Percentiles rank a stretch among this genome's conserved stretches.
These are phyloP conservation scores for Coracias cyanogaster DNA, from an alignment of 2,797 vertebrate species.

Conservation along the genomic window DNA sequence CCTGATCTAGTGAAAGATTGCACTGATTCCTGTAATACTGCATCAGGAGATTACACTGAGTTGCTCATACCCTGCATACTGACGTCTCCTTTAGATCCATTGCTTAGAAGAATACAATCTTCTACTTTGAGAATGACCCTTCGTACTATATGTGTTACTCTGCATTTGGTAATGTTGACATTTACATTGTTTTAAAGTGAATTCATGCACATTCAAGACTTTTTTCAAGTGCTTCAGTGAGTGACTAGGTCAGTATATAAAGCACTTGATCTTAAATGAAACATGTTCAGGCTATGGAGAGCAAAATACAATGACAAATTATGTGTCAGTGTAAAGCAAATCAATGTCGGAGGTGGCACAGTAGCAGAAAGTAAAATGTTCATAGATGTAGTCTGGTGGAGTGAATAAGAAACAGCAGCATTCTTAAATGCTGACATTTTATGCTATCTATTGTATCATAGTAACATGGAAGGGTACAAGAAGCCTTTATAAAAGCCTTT, in stretches of 20 bases:
- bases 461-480: accelerated
- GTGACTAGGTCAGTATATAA: neutral
- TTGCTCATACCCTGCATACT: neutral
- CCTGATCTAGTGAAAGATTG: neutral
- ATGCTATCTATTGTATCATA: neutral
- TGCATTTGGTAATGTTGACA: neutral
- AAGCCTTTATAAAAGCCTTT: neutral
- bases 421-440: neutral
- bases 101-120: neutral
- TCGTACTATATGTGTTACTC: neutral
- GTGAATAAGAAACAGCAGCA: neutral
- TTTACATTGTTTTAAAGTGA: neutral
- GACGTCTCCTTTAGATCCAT: neutral
- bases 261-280: neutral
- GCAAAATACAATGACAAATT: neutral
- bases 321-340: neutral
- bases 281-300: neutral
- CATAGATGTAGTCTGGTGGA: neutral
- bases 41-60: neutral
- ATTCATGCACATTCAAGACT: accelerated
- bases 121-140: neutral
- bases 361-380: neutral
- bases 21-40: neutral
- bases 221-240: neutral
- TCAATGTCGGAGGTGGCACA: neutral